Percentiles rank a stretch among this genome's conserved stretches.
phyloP scores from a whole-genome alignment of 2,888 invertebrate species.

The Drosophila tanythrix region DNA sequence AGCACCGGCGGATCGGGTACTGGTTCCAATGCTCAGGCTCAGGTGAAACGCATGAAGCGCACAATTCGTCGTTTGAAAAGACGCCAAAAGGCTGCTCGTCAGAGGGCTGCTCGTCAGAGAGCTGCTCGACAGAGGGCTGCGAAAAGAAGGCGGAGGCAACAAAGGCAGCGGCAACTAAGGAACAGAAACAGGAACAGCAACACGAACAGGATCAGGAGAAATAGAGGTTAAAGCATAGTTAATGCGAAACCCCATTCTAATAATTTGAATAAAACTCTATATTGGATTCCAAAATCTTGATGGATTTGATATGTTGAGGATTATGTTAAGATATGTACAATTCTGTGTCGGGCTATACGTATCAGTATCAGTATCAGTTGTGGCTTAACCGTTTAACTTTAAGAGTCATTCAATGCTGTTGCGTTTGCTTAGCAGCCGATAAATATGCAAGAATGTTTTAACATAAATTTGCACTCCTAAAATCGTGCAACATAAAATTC shows the following conservation, averaged over 20 bases:
- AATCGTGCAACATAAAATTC: background rate
- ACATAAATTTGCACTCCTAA: too few species aligned
- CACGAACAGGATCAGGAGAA: background rate
- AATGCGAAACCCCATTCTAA: background rate
- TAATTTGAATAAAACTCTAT: background rate
- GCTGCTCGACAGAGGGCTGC: background rate
- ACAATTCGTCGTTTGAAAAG: rapidly evolving
- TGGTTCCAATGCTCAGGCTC: background rate
- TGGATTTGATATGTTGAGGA: too few species aligned
- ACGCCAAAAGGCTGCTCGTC: background rate
- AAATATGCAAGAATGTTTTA: background rate
- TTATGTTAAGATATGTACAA: too few species aligned
- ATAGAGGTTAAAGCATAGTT: background rate
- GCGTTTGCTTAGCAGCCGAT: background rate
- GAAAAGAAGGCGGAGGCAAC: background rate
- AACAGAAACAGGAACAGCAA: too few species aligned
- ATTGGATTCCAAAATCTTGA: background rate
- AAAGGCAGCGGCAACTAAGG: too few species aligned
- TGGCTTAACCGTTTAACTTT: background rate
- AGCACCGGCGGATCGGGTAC: background rate
- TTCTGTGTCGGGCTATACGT: background rate
- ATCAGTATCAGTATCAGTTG: background rate
- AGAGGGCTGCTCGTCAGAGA: background rate
- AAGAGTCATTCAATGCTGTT: background rate
- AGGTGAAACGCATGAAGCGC: background rate